phyloP scores from a whole-genome alignment of 2,888 invertebrate species.

The Aspidiotus destructor region DNA sequence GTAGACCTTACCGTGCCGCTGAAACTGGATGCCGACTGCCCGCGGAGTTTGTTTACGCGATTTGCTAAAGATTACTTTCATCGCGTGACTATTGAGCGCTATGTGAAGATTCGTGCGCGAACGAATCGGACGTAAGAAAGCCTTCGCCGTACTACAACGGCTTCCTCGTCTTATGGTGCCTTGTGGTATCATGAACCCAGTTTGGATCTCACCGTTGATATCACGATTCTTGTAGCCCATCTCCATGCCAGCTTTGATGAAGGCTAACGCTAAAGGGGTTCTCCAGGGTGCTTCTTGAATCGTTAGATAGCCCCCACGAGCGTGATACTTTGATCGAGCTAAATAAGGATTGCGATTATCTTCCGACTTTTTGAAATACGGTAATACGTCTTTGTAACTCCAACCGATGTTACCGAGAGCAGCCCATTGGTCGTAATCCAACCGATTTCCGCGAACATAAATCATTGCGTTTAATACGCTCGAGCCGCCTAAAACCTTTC shows the following conservation, averaged over 20 bases:
- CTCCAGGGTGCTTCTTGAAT: conserved; percentile 75
- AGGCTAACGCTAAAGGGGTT: conserved; percentile 69
- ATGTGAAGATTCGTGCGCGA: conserved; percentile 68
- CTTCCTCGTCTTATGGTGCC: conserved; percentile 74
- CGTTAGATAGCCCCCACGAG: conserved; percentile 67
- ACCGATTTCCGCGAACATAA: conserved; percentile 76
- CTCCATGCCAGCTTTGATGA: conserved; percentile 70
- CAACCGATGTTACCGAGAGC: conserved; percentile 73
- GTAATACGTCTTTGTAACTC: conserved; percentile 70
- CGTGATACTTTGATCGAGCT: conserved; percentile 62
- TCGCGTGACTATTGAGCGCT: conserved; percentile 64
- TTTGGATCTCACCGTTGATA: conserved; percentile 70
- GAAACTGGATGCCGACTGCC: conserved; percentile 66
- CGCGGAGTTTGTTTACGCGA: conserved; percentile 44
- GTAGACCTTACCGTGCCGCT: conserved; percentile 55
- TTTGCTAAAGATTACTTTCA: conserved; percentile 47
- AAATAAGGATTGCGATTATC: conserved; percentile 78
- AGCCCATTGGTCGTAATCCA: conserved; percentile 82
- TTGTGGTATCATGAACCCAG: conserved; percentile 79
- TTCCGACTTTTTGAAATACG: conserved; percentile 78
- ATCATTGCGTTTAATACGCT: conserved; percentile 86
- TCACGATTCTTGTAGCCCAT: conserved; percentile 72
- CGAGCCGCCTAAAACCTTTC: conserved; percentile 63
- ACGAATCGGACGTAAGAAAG: conserved; percentile 72
- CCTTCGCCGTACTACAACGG: conserved; percentile 78